Evolutionary conservation across 2,113 vertebrate genomes (phyloP).

Genomic region (Melanotaenia duboulayi): DNA sequence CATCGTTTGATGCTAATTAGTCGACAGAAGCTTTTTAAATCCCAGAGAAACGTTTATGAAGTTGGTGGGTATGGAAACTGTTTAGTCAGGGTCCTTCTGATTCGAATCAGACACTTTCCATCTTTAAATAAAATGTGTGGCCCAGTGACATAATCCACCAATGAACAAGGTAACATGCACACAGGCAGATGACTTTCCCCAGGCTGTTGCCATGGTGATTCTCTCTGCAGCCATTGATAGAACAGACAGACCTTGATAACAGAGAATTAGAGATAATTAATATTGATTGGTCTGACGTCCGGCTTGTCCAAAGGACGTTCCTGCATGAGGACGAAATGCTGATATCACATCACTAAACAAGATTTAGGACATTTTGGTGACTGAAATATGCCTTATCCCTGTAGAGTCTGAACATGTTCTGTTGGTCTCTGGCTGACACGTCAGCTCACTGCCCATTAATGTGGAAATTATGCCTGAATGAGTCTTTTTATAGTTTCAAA

Average conservation of each 20-base stretch:
- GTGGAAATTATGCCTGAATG: too few relatives aligned
- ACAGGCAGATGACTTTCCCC: slow-evolving; percentile 52
- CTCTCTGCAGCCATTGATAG: slow-evolving; percentile 35
- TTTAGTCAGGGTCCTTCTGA: slow-evolving; percentile 33
- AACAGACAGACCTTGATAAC: slow-evolving; percentile 49
- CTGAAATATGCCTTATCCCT: neutral
- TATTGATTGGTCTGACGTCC: slow-evolving; percentile 41
- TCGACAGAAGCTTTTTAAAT: too few relatives aligned
- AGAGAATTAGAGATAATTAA: slow-evolving; percentile 59
- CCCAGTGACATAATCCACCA: slow-evolving; percentile 2
- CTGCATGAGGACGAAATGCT: slow-evolving; percentile 40
- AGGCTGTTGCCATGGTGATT: slow-evolving; percentile 47
- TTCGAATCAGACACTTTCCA: slow-evolving; percentile 14
- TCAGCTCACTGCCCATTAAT: too few relatives aligned
- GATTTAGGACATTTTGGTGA: neutral
- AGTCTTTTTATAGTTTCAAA: too few relatives aligned
- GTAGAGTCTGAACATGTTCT: neutral
- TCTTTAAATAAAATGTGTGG: neutral
- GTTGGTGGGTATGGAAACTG: slow-evolving; percentile 17
- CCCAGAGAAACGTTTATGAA: too few relatives aligned
- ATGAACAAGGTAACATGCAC: slow-evolving; percentile 4
- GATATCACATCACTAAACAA: too few relatives aligned
- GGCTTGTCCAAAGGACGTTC: slow-evolving; percentile 23
- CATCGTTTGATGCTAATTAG: too few relatives aligned
- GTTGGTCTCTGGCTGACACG: neutral